Conservation (phyloP, 2,797 vertebrate genomes). For the Trachurus trachurus region DNA sequence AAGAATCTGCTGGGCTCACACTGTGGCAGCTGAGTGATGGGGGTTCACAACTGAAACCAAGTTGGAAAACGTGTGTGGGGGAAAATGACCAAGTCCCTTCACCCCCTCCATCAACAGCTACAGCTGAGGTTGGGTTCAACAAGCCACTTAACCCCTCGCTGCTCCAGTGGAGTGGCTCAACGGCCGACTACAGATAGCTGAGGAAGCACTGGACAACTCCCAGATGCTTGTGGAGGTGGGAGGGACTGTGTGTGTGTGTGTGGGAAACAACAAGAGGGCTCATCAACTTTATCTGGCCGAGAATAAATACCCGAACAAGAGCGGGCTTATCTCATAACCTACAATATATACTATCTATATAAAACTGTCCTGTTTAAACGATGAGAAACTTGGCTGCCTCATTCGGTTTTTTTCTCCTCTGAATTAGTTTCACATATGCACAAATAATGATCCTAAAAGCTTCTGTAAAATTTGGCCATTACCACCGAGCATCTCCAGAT, state of each 20-base stretch:
- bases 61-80: slow-evolving; percentile 41
- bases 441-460: slow-evolving; percentile 34
- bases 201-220: slow-evolving; percentile 43
- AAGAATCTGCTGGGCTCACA: neutral
- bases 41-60: slow-evolving; percentile 24
- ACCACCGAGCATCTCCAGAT: slow-evolving; percentile 48
- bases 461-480: slow-evolving; percentile 45
- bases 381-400: slow-evolving; percentile 9
- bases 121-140: slow-evolving; percentile 54
- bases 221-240: slow-evolving; percentile 14
- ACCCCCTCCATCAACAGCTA: slow-evolving; percentile 49
- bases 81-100: slow-evolving; percentile 21
- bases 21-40: slow-evolving; percentile 23
- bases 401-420: neutral
- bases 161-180: slow-evolving; percentile 38
- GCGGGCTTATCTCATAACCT: neutral
- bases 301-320: neutral
- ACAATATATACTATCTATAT: neutral
- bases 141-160: slow-evolving; percentile 66
- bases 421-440: slow-evolving; percentile 17
- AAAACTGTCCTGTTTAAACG: slow-evolving; percentile 28
- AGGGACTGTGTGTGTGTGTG: neutral
- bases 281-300: slow-evolving; percentile 6
- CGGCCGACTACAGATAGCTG: slow-evolving; percentile 44
- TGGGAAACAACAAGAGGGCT: slow-evolving; percentile 5